Conservation (phyloP, 2,797 vertebrate species). For the Limnodromus scolopaceus region DNA sequence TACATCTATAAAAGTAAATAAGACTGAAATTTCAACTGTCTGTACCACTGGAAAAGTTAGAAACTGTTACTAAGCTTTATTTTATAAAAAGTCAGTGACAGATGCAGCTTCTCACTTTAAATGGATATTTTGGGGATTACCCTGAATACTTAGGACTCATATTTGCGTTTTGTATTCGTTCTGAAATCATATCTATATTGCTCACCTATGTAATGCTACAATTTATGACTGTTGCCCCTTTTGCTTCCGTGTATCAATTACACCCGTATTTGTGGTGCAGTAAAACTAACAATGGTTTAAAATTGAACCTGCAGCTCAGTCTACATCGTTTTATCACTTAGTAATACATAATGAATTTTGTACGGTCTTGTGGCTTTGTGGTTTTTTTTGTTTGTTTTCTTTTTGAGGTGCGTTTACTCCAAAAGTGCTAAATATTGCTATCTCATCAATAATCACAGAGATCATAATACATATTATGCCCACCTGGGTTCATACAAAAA, state of each 20-base stretch:
- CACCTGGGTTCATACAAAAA: not conserved
- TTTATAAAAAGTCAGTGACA: not conserved
- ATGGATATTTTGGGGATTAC: not conserved
- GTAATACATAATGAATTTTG: not conserved
- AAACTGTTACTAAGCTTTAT: not conserved
- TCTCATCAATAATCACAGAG: not conserved
- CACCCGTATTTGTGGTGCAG: not conserved
- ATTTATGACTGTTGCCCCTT: not conserved
- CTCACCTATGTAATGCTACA: not conserved
- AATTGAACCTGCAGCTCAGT: not conserved
- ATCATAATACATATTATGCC: not conserved
- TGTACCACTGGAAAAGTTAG: not conserved
- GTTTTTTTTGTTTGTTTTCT: not conserved
- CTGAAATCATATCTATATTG: not conserved
- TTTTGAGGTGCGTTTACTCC: too few species aligned
- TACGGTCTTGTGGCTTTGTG: not conserved
- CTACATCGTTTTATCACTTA: not conserved
- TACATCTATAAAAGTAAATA: not conserved
- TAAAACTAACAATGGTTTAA: not conserved
- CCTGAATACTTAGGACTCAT: not conserved
- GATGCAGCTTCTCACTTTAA: not conserved
- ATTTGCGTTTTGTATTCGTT: not conserved
- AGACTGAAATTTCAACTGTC: not conserved
- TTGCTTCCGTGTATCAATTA: not conserved
- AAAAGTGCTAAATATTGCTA: not conserved